Conservation (phyloP, 2,888 invertebrate species). For the Dryobota labecula region DNA sequence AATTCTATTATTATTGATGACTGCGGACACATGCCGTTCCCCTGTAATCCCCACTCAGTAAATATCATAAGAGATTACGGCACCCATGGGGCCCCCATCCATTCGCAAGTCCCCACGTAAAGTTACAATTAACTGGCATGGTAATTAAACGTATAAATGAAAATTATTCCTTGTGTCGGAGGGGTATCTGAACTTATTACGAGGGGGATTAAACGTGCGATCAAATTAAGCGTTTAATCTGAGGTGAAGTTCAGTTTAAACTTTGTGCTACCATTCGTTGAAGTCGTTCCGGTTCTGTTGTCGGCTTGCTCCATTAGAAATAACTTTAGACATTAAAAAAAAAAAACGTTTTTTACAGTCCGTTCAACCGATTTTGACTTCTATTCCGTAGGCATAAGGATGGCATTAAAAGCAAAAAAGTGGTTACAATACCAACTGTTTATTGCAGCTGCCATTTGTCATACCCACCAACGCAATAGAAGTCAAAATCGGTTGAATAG, state of each 20-base stretch:
- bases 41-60: constrained; percentile 25
- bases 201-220: constrained; percentile 67
- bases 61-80: constrained; percentile 49
- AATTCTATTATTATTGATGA: constrained; percentile 50
- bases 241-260: constrained; percentile 71
- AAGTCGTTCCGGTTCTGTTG: constrained; percentile 58
- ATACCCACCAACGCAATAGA: too few species aligned
- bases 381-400: too few species aligned
- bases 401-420: too few species aligned
- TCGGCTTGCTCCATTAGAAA: too few species aligned
- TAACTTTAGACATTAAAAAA: too few species aligned
- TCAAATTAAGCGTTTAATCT: constrained; percentile 73
- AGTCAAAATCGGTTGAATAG: too few species aligned
- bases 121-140: constrained; percentile 51
- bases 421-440: too few species aligned
- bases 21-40: constrained; percentile 11
- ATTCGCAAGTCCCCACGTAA: constrained; percentile 28
- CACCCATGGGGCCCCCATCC: constrained; percentile 40
- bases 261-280: constrained; percentile 68
- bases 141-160: constrained; percentile 60
- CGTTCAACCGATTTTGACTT: too few species aligned
- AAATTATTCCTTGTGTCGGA: constrained; percentile 54
- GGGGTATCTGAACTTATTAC: constrained; percentile 62
- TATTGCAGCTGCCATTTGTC: too few species aligned
- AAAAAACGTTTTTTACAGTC: too few species aligned